Evolutionary conservation across 2,113 vertebrate species (phyloP).

Genomic region (Merops nubicus): DNA sequence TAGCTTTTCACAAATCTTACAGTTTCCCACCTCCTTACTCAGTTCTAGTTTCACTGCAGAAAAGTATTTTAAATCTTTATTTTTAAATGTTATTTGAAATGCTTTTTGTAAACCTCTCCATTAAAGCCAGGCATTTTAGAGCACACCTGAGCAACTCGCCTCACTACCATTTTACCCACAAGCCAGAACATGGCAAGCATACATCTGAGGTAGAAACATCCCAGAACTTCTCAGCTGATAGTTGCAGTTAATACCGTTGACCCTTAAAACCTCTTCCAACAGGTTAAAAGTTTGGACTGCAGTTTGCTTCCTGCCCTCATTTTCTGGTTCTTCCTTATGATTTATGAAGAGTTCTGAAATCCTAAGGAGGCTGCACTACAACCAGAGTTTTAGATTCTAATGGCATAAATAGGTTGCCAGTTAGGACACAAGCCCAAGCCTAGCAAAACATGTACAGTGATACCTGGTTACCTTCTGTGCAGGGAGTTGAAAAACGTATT

Average conservation of each 20-base stretch:
- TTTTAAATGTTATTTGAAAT: neutral
- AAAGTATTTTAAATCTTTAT: neutral
- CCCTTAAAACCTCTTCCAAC: neutral
- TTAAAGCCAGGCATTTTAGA: neutral
- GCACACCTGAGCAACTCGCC: neutral
- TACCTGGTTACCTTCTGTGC: rapidly evolving
- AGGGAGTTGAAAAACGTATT: neutral
- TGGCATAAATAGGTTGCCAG: neutral
- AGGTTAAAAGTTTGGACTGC: neutral
- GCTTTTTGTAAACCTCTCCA: neutral
- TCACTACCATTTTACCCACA: neutral
- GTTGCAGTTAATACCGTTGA: neutral
- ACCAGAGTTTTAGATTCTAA: neutral
- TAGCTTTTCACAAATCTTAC: neutral
- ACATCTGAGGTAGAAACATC: neutral
- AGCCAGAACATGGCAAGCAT: neutral
- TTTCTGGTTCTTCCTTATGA: neutral
- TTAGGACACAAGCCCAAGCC: neutral
- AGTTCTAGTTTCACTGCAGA: neutral
- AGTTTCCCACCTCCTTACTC: neutral
- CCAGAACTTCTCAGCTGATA: neutral
- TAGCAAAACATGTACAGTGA: neutral
- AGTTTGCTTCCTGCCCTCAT: neutral
- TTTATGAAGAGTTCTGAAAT: neutral
- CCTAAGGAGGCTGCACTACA: neutral